A percentile compares a stretch with the other conserved stretches of the same genome.
Evolutionary conservation across 2,113 vertebrate genomes (phyloP).

Genomic region (Xiphophorus hellerii): DNA sequence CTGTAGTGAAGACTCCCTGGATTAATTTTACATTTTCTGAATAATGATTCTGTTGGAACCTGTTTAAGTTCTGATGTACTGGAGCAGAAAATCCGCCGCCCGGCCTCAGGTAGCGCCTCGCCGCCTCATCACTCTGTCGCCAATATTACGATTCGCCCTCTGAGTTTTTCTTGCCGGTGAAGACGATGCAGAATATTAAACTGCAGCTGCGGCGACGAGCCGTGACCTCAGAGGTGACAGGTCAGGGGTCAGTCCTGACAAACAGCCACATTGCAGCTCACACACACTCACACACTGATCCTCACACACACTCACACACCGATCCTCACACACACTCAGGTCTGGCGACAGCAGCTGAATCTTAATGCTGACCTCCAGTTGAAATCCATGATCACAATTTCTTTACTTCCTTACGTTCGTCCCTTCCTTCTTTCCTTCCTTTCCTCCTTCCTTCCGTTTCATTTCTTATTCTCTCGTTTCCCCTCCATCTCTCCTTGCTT

Average conservation of each 20-base stretch:
- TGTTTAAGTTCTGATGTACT: background rate
- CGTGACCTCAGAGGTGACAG: background rate
- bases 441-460: background rate
- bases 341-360: conserved; percentile 41
- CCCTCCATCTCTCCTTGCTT: too few relatives aligned
- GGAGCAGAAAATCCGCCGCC: background rate
- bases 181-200: background rate
- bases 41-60: background rate
- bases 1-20: background rate
- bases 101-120: background rate
- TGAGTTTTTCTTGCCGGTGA: background rate
- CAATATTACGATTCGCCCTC: background rate
- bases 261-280: conserved; percentile 9
- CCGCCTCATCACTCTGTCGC: background rate
- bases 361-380: conserved; percentile 69
- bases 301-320: conserved; percentile 4
- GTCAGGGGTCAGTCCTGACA: conserved; percentile 33
- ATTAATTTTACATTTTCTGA: background rate
- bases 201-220: background rate
- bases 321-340: conserved; percentile 15
- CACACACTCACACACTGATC: conserved; percentile 25
- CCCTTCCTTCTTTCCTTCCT: background rate
- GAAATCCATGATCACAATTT: conserved; percentile 72
- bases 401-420: background rate
- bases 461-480: too few relatives aligned